A percentile compares a stretch with the other conserved stretches of the same genome.
Conservation (phyloP, 2,888 invertebrate genomes). For the Leptinotarsa juncta region DNA sequence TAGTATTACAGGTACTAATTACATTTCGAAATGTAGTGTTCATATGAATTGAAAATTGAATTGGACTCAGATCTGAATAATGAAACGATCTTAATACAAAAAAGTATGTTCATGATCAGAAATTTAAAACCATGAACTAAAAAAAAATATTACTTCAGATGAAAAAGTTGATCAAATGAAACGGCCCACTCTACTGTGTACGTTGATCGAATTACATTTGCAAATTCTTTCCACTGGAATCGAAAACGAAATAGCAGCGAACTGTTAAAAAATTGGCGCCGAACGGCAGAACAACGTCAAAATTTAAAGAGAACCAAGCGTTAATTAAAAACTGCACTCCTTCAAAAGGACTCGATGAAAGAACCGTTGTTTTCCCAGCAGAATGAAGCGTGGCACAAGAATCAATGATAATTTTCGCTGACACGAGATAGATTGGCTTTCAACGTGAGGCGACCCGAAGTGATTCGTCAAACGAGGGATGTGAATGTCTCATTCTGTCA, state of each 20-base stretch:
- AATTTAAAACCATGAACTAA: no score
- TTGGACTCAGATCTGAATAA: no score
- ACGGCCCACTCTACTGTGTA: no score
- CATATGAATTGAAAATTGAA: no score
- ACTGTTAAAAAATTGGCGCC: not conserved
- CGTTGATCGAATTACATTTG: not conserved
- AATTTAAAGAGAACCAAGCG: not conserved
- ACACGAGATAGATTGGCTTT: conserved; percentile 1
- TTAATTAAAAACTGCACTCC: not conserved
- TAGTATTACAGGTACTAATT: no score
- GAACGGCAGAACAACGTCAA: not conserved
- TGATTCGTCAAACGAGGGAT: not conserved
- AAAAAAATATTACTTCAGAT: no score
- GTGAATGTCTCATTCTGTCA: not conserved
- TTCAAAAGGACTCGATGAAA: not conserved
- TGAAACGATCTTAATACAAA: no score
- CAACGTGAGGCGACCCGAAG: not conserved
- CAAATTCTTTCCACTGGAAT: not conserved
- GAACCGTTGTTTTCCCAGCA: not conserved
- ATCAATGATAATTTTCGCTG: not conserved
- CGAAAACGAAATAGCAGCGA: conserved; percentile 3
- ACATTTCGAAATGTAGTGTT: no score
- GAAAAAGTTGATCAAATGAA: no score
- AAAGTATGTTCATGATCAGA: no score
- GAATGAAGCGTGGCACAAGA: not conserved